Evolutionary conservation across 53 echinoderm and acorn worm genomes (phyloP).

Genomic region (Apostichopus leukothele): DNA sequence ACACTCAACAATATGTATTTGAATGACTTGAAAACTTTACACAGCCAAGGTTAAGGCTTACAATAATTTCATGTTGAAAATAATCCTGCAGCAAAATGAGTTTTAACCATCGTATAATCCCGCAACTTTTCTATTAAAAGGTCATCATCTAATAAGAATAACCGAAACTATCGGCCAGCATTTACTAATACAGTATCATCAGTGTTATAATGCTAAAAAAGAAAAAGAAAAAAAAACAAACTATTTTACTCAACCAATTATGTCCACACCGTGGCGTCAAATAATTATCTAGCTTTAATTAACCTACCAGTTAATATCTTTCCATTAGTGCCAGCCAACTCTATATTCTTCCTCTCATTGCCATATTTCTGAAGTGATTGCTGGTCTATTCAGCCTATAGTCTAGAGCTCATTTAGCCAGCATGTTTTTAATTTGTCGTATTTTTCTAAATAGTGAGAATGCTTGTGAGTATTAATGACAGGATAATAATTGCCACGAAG

Average conservation of each 20-base stretch:
- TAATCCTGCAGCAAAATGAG: too few relatives aligned
- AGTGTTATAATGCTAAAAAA: too few relatives aligned
- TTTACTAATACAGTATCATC: too few relatives aligned
- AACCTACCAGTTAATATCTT: conserved; percentile 25
- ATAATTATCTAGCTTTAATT: conserved; percentile 38
- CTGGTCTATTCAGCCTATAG: neutral
- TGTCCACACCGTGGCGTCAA: neutral
- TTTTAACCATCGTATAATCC: too few relatives aligned
- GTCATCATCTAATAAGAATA: too few relatives aligned
- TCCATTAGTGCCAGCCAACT: conserved; percentile 5
- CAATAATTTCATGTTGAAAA: too few relatives aligned
- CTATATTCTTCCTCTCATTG: conserved; percentile 5
- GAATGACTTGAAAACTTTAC: too few relatives aligned
- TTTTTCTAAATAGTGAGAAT: neutral
- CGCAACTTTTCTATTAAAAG: too few relatives aligned
- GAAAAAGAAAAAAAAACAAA: neutral
- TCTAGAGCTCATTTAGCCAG: neutral
- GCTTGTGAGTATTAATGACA: conserved; percentile 1
- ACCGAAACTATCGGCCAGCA: too few relatives aligned
- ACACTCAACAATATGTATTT: too few relatives aligned
- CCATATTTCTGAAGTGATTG: conserved; percentile 37
- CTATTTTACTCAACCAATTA: conserved; percentile 38
- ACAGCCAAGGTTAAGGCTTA: too few relatives aligned
- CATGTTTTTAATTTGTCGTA: conserved; percentile 4
- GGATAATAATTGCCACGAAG: conserved; percentile 8